Evolutionary conservation across 2,888 invertebrate species (phyloP).

Genomic region (Alviniconcha strummeri): DNA sequence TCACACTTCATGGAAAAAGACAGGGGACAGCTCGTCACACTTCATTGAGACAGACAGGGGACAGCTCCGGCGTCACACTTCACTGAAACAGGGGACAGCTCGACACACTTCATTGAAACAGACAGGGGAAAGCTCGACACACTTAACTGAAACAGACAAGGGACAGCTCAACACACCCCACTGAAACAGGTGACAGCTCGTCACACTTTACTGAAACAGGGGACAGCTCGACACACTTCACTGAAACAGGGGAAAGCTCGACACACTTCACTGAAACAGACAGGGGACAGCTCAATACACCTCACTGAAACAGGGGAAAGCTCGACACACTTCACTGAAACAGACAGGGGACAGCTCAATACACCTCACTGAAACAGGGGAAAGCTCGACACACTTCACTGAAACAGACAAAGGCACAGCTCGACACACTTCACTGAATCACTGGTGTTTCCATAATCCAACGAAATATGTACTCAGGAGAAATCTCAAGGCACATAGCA

Average conservation of each 20-base stretch:
- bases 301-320: background rate
- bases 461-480: too few relatives aligned
- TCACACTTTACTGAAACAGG: background rate
- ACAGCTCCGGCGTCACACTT: slow-evolving; percentile 39
- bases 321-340: background rate
- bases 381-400: background rate
- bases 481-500: too few relatives aligned
- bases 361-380: background rate
- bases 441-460: too few relatives aligned
- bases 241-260: background rate
- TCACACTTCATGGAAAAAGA: background rate
- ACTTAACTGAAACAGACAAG: background rate
- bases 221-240: background rate
- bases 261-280: background rate
- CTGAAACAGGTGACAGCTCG: background rate
- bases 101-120: too few relatives aligned
- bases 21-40: background rate
- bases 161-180: background rate
- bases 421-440: background rate
- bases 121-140: too few relatives aligned
- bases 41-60: background rate
- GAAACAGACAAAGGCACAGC: too few relatives aligned
- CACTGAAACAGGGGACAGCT: background rate
- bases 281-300: background rate
- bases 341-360: background rate